Conservation (phyloP, 37 sponge, comb jelly and placozoan genomes). For the Lycopodina hypogea region DNA sequence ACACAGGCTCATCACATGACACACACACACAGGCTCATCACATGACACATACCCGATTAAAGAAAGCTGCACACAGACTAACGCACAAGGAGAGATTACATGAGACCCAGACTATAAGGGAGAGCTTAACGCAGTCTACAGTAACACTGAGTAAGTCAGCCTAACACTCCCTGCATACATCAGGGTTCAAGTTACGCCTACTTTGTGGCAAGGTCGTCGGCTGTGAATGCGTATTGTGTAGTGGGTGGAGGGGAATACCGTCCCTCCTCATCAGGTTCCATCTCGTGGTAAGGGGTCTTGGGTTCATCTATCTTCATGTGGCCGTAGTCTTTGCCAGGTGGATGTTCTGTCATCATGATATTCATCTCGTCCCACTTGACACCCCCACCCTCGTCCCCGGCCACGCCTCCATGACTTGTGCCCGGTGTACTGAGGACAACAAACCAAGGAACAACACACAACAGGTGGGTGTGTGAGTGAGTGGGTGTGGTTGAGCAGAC, state of each 20-base stretch:
- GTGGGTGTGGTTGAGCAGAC: not conserved
- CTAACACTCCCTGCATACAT: too few species aligned
- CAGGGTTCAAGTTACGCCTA: too few species aligned
- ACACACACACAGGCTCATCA: too few species aligned
- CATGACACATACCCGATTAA: too few species aligned
- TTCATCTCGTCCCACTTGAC: conserved; percentile 99
- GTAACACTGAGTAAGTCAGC: too few species aligned
- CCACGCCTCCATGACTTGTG: not conserved
- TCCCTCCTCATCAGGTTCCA: conserved; percentile 23
- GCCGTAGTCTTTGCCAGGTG: conserved; percentile 95
- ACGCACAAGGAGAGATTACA: too few species aligned
- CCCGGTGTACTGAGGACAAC: not conserved
- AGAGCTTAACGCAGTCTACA: too few species aligned
- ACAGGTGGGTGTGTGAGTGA: not conserved
- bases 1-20: too few species aligned
- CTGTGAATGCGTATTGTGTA: not conserved
- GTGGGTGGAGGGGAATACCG: not conserved
- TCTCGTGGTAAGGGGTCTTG: conserved; percentile 86
- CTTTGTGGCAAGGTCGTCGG: conserved; percentile 19
- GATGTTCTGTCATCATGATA: conserved; percentile 90
- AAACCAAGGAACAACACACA: not conserved
- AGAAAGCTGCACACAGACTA: too few species aligned
- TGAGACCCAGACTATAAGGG: too few species aligned
- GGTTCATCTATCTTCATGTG: conserved; percentile 99
- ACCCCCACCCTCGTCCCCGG: conserved; percentile 18